Evolutionary conservation across 2,113 vertebrate species (phyloP).

Genomic region (Bufo gargarizans): DNA sequence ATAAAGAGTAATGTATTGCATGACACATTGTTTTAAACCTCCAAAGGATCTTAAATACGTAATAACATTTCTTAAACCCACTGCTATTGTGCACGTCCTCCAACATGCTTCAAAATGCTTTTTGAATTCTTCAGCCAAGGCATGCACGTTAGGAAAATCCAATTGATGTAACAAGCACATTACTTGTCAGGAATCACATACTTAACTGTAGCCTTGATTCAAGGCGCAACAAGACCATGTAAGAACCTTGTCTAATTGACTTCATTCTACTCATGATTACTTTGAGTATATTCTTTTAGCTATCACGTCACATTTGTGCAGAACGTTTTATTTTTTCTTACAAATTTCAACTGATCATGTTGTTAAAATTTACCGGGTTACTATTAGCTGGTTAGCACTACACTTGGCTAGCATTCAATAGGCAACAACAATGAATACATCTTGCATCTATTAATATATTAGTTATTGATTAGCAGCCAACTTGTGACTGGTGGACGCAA

Average conservation of each 20-base stretch:
- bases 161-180: background rate
- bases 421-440: background rate
- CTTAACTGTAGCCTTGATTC: background rate
- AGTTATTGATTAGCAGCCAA: background rate
- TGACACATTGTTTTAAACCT: background rate
- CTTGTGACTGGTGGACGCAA: background rate
- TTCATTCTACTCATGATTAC: background rate
- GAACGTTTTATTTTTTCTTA: background rate
- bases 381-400: background rate
- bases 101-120: background rate
- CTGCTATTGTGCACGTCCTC: background rate
- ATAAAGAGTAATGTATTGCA: too few species aligned
- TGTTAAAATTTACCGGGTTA: background rate
- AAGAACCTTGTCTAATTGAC: background rate
- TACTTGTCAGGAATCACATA: background rate
- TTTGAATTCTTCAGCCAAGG: background rate
- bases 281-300: background rate
- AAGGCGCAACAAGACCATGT: background rate
- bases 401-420: background rate
- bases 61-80: background rate
- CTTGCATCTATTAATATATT: background rate
- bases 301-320: background rate
- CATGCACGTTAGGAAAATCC: background rate
- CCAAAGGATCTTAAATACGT: too few species aligned
- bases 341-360: background rate